Evolutionary conservation across 1,140 invertebrate species (phyloP).

Genomic region (Macrosteles quadrilineatus): DNA sequence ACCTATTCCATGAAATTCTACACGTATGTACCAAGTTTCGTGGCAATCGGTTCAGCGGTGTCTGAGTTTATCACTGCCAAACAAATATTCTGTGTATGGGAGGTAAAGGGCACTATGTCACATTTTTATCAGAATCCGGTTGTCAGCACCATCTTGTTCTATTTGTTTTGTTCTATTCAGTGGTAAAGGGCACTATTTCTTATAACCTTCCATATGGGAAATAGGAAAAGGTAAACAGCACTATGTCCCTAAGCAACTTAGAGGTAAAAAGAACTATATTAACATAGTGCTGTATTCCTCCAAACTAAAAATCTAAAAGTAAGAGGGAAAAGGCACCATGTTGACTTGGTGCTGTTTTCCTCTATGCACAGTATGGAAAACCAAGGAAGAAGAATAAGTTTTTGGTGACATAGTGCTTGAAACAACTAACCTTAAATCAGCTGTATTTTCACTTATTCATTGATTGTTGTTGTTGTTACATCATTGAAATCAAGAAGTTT

Average conservation of each 20-base stretch:
- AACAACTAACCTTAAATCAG: conserved; percentile 3
- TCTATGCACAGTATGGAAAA: neutral
- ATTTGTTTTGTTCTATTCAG: conserved; percentile 1
- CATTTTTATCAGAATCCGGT: neutral
- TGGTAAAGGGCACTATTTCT: conserved; percentile 11
- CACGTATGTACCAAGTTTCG: too few species aligned
- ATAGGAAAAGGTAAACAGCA: conserved; percentile 8
- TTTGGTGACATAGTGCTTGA: neutral
- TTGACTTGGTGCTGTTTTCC: conserved; percentile 7
- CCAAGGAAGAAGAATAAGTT: neutral
- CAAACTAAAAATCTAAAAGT: neutral
- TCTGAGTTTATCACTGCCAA: too few species aligned
- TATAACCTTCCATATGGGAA: neutral
- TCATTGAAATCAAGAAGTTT: neutral
- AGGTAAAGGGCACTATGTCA: conserved; percentile 22
- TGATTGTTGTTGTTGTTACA: neutral
- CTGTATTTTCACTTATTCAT: neutral
- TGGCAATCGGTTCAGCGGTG: too few species aligned
- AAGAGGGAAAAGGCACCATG: conserved; percentile 14
- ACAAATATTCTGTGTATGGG: too few species aligned
- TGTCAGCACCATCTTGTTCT: conserved; percentile 1
- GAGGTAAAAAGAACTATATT: conserved; percentile 12
- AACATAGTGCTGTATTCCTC: conserved; percentile 12
- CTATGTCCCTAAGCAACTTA: conserved; percentile 16
- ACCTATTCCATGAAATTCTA: too few species aligned